Evolutionary conservation across 2,797 vertebrate genomes (phyloP).

Genomic region (Gymnothorax reevesii): DNA sequence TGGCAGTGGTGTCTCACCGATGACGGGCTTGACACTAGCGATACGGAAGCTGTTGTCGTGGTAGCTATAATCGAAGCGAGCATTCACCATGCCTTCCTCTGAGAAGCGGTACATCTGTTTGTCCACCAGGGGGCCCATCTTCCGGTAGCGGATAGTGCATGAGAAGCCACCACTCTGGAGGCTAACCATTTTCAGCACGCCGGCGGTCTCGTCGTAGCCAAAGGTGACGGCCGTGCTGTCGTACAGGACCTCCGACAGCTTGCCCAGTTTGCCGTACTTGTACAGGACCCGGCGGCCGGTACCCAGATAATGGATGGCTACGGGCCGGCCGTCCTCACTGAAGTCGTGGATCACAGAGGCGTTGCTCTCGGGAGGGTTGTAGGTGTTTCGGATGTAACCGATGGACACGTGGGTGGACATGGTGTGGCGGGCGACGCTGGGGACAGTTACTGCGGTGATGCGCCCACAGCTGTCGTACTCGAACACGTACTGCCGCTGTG

Average conservation of each 20-base stretch:
- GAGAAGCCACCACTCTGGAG: slow-evolving; percentile 87
- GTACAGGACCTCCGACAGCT: slow-evolving; percentile 83
- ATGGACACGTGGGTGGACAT: slow-evolving; percentile 86
- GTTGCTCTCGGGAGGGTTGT: slow-evolving; percentile 85
- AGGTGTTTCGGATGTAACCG: slow-evolving; percentile 86
- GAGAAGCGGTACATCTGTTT: slow-evolving; percentile 90
- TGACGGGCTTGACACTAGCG: slow-evolving; percentile 85
- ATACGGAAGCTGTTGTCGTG: slow-evolving; percentile 88
- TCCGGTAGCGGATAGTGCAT: slow-evolving; percentile 85
- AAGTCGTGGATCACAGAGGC: slow-evolving; percentile 86
- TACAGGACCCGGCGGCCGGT: slow-evolving; percentile 85
- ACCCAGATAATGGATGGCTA: slow-evolving; percentile 81
- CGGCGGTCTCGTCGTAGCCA: slow-evolving; percentile 83
- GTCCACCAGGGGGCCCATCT: slow-evolving; percentile 84
- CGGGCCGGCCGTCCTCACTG: slow-evolving; percentile 79
- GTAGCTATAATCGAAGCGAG: slow-evolving; percentile 87
- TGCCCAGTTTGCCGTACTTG: slow-evolving; percentile 84
- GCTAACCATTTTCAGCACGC: slow-evolving; percentile 87
- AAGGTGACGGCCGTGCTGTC: slow-evolving; percentile 85
- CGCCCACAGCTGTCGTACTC: slow-evolving; percentile 82
- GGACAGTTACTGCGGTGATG: slow-evolving; percentile 84
- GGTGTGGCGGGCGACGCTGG: slow-evolving; percentile 85
- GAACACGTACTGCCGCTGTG: slow-evolving; percentile 86
- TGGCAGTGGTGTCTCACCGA: slow-evolving; percentile 84
- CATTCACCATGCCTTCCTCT: slow-evolving; percentile 89